Base-by-base conservation (phyloP, 2,797 vertebrate genomes). In the Helostoma temminkii region DNA sequence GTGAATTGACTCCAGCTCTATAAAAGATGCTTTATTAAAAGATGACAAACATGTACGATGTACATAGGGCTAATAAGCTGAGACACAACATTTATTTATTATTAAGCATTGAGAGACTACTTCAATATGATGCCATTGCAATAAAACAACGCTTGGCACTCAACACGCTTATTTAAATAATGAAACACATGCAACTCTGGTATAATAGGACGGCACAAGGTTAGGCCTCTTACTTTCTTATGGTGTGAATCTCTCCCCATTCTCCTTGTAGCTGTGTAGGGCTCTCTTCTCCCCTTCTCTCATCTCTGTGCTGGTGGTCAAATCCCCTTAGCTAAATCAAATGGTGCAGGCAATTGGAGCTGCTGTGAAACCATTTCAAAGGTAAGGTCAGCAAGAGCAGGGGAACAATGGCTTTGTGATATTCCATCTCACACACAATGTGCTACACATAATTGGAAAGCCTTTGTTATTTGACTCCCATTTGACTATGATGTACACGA, bases 401-500 rank as follows among this genome's bases (percentile, higher is more conserved):
- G 78, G 84, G 87, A 89, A 93, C 88, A 92, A 92, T 92, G 88
- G 87, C 88, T 90, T 79, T 88, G 86, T 88, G 88, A 92, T 94
- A 91, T 92, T 90, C 90, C 90, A 87, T 92, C 91, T 91, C 77
- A 56, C 76, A 71, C 89, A 89, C 89, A 89, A 86, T 92, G 91
- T 86, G 86, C 89, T 74, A 71, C 88, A 78, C 87, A 78, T 92
- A 91, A 94, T 93, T 94, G 92, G 91, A 92, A 91, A 91, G 85
- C 88, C 88, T 90, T 92, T 92, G 91, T 93, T 94, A 92, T 93
- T 93, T 93, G 90, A 92, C 90, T 91, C 89, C 87, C 84, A 90
- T 93, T 93, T 93, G 89, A 93, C 90, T 93, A 87, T 91, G 89
- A 93, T 94, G 91, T 91, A 93, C 89, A 92, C 89, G 89, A 90